Conservation (phyloP, 2,888 invertebrate genomes). For the Blastobasis adustella region DNA sequence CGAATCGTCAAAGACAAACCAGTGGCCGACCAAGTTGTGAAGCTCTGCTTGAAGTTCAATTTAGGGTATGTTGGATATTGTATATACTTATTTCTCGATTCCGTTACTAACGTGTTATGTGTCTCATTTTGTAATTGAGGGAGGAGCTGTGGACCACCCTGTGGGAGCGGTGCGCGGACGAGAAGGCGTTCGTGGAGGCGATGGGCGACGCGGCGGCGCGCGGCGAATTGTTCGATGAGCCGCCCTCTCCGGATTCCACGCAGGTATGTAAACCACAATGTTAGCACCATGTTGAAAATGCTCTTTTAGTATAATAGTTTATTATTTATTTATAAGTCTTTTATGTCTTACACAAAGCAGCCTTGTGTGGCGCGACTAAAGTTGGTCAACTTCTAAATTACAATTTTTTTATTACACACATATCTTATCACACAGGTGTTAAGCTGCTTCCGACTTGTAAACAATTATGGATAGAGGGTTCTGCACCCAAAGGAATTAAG, state of each 20-base stretch:
- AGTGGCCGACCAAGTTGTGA: slow-evolving; percentile 51
- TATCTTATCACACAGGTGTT: no score
- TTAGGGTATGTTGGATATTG: slow-evolving; percentile 32
- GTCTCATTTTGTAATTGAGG: slow-evolving; percentile 24
- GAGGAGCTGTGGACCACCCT: slow-evolving; percentile 55
- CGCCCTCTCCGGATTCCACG: slow-evolving; percentile 74
- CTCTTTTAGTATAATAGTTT: no score
- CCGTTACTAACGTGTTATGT: no score
- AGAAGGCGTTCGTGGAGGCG: slow-evolving; percentile 75
- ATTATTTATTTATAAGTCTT: no score
- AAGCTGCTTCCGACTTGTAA: no score
- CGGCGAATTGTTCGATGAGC: slow-evolving; percentile 71
- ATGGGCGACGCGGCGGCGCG: slow-evolving; percentile 79
- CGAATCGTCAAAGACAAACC: slow-evolving; percentile 45
- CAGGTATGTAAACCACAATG: slow-evolving; percentile 43
- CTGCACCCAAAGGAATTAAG: no score
- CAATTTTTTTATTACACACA: no score
- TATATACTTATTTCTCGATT: neutral
- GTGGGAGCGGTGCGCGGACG: slow-evolving; percentile 64
- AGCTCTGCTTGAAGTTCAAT: slow-evolving; percentile 50
- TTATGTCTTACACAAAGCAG: no score
- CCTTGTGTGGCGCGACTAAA: no score
- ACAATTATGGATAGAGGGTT: no score
- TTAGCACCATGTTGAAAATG: no score
- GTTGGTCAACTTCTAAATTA: no score